These are phyloP conservation scores for Sebastolobus alascanus DNA, from an alignment of 2,797 vertebrate genomes.

Conservation along the genomic window DNA sequence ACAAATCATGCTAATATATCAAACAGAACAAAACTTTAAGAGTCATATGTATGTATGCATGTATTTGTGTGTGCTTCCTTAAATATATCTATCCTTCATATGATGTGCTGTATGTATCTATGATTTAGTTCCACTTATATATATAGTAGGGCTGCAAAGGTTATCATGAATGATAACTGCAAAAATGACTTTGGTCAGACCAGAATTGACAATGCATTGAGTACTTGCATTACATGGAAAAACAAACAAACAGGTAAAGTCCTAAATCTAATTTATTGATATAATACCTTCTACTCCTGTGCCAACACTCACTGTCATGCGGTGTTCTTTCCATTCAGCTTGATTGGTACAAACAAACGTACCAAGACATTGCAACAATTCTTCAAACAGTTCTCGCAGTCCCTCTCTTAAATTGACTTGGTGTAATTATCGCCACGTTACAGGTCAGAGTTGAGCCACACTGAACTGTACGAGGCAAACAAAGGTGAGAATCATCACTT, in stretches of 20 bases:
- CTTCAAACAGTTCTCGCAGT: not conserved
- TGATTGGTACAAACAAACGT: no score
- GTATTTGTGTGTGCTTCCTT: not conserved
- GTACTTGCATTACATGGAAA: no score
- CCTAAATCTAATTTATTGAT: no score
- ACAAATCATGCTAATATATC: conserved; percentile 11
- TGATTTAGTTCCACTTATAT: not conserved
- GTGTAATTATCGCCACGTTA: not conserved
- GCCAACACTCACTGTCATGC: no score
- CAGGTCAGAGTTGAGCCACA: not conserved
- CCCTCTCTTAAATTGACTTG: not conserved
- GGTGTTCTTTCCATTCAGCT: no score
- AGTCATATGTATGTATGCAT: not conserved
- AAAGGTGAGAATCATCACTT: not conserved
- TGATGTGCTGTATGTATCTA: not conserved
- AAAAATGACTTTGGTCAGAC: no score
- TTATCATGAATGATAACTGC: not conserved
- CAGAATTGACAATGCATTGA: no score
- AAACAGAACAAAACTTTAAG: not conserved
- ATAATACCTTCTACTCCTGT: not conserved
- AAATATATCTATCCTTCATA: not conserved
- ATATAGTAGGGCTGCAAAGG: not conserved
- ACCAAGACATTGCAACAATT: not conserved
- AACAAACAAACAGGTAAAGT: no score
- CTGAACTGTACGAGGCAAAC: not conserved